Conservation (phyloP, 2,888 invertebrate species). For the Muscina levida region DNA sequence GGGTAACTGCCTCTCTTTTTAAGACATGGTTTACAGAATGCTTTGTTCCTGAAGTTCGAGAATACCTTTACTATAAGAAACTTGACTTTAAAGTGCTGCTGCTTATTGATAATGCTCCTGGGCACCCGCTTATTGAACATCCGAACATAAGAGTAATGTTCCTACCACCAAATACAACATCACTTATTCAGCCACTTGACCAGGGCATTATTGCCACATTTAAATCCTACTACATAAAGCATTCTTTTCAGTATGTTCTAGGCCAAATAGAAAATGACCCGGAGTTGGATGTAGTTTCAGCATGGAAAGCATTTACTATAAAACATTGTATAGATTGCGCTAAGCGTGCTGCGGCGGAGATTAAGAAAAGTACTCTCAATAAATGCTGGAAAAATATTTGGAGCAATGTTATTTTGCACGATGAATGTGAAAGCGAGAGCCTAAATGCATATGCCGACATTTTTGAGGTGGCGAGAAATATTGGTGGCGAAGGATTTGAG, state of each 20-base stretch:
- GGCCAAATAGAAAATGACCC: too few relatives aligned
- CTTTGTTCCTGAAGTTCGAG: too few relatives aligned
- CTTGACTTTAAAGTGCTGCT: conserved; percentile 67
- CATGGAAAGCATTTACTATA: conserved; percentile 50
- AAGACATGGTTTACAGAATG: too few relatives aligned
- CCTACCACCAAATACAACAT: conserved; percentile 71
- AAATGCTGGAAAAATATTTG: conserved; percentile 11
- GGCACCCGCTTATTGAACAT: conserved; percentile 66
- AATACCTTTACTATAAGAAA: too few relatives aligned
- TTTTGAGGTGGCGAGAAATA: too few relatives aligned
- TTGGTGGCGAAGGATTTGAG: too few relatives aligned
- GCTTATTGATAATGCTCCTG: conserved; percentile 67
- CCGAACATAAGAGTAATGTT: conserved; percentile 67
- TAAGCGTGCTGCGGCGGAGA: too few relatives aligned
- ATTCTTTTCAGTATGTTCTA: conserved; percentile 59
- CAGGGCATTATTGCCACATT: conserved; percentile 67
- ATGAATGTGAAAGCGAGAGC: too few relatives aligned
- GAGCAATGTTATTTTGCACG: too few relatives aligned
- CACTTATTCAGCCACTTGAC: conserved; percentile 69
- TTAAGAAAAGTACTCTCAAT: conserved; percentile 4
- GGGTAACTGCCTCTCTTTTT: too few relatives aligned
- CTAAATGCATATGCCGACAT: too few relatives aligned
- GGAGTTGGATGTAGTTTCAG: conserved; percentile 69
- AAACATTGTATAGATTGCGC: too few relatives aligned
- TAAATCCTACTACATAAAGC: conserved; percentile 56